Conservation (phyloP, 2,888 invertebrate genomes). For the Allolobophora icterica region DNA sequence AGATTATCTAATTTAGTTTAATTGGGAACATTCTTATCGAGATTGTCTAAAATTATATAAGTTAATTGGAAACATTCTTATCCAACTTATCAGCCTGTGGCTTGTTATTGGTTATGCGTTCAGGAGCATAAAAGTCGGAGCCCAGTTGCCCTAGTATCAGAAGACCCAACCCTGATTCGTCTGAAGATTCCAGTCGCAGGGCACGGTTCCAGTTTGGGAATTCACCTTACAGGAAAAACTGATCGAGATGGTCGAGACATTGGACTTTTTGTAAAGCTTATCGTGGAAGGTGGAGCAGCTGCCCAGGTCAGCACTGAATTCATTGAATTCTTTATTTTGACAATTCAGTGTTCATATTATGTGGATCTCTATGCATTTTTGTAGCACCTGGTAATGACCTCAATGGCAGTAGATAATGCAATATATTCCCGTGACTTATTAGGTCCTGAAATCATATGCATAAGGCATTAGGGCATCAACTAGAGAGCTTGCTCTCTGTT, state of each 20-base stretch:
- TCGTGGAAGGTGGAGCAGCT: constrained; percentile 93
- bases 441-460: not conserved
- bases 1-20: too few relatives aligned
- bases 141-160: not conserved
- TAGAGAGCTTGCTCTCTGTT: too few relatives aligned
- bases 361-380: not conserved
- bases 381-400: not conserved
- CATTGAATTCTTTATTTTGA: not conserved
- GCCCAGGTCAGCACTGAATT: constrained; percentile 56
- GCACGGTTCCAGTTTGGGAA: not conserved
- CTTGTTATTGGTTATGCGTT: not conserved
- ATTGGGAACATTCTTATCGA: not conserved
- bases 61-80: not conserved
- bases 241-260: constrained; percentile 69
- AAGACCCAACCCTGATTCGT: not conserved
- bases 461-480: too few relatives aligned
- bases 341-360: not conserved
- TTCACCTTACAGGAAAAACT: constrained; percentile 19
- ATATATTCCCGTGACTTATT: not conserved
- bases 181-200: constrained; percentile 1
- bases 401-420: not conserved
- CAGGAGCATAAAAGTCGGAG: not conserved
- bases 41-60: not conserved
- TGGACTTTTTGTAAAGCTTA: constrained; percentile 96
- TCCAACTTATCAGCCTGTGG: not conserved